A percentile compares a stretch with the other conserved stretches of the same genome.
Conservation (phyloP, 92 coral and sea anemone species). For the Heliopora coerulea region DNA sequence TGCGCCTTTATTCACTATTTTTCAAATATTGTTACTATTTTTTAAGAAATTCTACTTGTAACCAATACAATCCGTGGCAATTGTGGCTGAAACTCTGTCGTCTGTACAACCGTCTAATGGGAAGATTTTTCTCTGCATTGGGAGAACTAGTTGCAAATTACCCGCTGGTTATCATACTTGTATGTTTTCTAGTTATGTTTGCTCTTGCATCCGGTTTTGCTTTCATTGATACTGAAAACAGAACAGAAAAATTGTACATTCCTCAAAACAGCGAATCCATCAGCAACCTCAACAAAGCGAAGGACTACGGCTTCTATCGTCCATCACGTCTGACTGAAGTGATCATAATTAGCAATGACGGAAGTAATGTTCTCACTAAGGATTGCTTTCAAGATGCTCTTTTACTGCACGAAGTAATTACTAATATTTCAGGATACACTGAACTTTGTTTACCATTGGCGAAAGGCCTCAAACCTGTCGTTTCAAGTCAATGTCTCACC, state of each 20-base stretch:
- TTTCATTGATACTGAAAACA: conserved; percentile 71
- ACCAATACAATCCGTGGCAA: conserved; percentile 12
- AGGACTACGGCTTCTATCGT: conserved; percentile 29
- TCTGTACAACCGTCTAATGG: conserved; percentile 1
- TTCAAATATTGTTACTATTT: no score
- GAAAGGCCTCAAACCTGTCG: not conserved
- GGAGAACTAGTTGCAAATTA: conserved; percentile 1
- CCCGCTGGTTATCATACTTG: not conserved
- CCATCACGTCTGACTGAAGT: conserved; percentile 42
- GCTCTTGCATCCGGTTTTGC: conserved; percentile 74
- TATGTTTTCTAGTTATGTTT: conserved; percentile 19
- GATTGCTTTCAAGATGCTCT: conserved; percentile 56
- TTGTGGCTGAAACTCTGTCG: conserved; percentile 31
- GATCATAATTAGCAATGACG: conserved; percentile 43
- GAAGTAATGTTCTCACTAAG: conserved; percentile 38
- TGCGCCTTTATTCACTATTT: no score
- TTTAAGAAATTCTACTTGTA: no score
- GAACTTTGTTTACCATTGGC: not conserved
- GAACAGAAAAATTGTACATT: conserved; percentile 75
- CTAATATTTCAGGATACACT: not conserved
- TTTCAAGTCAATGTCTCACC: not conserved
- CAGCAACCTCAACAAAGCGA: conserved; percentile 64
- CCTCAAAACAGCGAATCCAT: conserved; percentile 80
- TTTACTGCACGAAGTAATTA: conserved; percentile 31
- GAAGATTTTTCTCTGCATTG: not conserved